These are phyloP conservation scores for Gerosis bhagava DNA, from an alignment of 2,888 invertebrate genomes.

Conservation along the genomic window DNA sequence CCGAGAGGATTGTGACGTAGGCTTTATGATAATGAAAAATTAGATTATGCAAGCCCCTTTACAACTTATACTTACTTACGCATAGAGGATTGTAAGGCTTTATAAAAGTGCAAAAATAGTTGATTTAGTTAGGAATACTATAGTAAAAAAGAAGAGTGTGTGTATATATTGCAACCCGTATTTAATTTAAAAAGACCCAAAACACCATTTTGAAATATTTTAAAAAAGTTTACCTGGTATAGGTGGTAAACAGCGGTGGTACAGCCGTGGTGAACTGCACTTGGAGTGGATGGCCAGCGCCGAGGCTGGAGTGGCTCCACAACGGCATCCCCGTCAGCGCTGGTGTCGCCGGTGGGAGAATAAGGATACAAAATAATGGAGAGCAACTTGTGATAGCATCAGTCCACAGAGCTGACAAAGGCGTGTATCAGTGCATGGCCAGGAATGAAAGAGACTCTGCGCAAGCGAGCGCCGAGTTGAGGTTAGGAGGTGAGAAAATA, in stretches of 20 bases:
- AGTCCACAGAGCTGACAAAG: constrained; percentile 90
- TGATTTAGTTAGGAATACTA: too few species aligned
- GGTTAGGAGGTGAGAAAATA: constrained; percentile 90
- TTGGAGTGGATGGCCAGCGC: constrained; percentile 89
- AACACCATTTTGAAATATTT: too few species aligned
- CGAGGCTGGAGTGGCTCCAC: constrained; percentile 88
- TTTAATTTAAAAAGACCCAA: too few species aligned
- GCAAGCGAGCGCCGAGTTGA: constrained; percentile 90
- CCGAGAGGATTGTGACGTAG: too few species aligned
- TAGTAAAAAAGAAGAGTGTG: too few species aligned
- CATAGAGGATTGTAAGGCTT: too few species aligned
- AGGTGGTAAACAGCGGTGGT: constrained; percentile 93
- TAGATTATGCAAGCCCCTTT: too few species aligned
- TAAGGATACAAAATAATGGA: constrained; percentile 56
- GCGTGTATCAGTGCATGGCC: constrained; percentile 95
- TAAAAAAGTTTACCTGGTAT: too few species aligned
- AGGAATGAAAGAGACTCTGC: constrained; percentile 90
- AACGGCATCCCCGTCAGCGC: constrained; percentile 85
- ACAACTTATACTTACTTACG: too few species aligned
- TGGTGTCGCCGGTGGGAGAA: constrained; percentile 66
- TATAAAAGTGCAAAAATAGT: too few species aligned
- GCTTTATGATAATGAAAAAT: too few species aligned
- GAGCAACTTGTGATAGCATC: constrained; percentile 64
- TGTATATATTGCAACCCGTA: too few species aligned
- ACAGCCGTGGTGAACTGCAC: constrained; percentile 93